These are phyloP conservation scores for Hippoglossus hippoglossus DNA, from an alignment of 2,797 vertebrate species.

Conservation along the genomic window DNA sequence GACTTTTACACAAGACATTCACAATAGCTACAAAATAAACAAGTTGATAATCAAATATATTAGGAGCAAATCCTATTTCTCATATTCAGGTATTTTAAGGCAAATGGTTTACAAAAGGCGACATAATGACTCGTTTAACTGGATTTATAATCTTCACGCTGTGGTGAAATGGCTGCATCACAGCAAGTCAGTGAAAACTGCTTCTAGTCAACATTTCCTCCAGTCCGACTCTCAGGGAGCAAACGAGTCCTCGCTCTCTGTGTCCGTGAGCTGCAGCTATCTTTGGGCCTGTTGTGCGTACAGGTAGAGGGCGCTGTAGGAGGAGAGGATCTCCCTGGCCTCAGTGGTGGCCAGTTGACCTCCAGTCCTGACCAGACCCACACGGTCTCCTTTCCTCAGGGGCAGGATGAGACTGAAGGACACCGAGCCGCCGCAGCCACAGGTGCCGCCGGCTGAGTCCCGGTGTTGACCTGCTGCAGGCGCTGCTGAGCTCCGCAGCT, in stretches of 20 bases:
- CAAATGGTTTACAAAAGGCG: constrained; percentile 37
- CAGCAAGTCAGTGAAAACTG: constrained; percentile 41
- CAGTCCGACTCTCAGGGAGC: constrained; percentile 51
- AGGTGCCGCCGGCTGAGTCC: constrained; percentile 58
- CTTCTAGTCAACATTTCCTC: constrained; percentile 32
- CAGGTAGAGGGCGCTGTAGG: constrained; percentile 92
- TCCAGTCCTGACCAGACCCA: constrained; percentile 89
- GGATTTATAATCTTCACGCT: constrained; percentile 47
- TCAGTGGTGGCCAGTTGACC: constrained; percentile 91
- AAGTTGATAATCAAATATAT: constrained; percentile 73
- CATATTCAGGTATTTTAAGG: constrained; percentile 53
- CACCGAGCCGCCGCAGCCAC: constrained; percentile 88
- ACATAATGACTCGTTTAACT: constrained; percentile 28
- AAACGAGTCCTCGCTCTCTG: constrained; percentile 36
- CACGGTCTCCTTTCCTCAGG: constrained; percentile 89
- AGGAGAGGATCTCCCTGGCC: constrained; percentile 93
- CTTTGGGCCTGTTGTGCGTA: constrained; percentile 87
- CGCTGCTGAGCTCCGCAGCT: constrained; percentile 85
- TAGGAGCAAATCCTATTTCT: constrained; percentile 71
- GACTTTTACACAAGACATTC: constrained; percentile 62
- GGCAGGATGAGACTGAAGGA: constrained; percentile 92
- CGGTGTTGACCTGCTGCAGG: constrained; percentile 69
- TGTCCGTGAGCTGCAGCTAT: constrained; percentile 76
- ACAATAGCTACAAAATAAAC: constrained; percentile 66
- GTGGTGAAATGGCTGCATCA: constrained; percentile 33